Evolutionary conservation across 2,797 vertebrate genomes (phyloP).

Genomic region (Coracias cyanogaster): DNA sequence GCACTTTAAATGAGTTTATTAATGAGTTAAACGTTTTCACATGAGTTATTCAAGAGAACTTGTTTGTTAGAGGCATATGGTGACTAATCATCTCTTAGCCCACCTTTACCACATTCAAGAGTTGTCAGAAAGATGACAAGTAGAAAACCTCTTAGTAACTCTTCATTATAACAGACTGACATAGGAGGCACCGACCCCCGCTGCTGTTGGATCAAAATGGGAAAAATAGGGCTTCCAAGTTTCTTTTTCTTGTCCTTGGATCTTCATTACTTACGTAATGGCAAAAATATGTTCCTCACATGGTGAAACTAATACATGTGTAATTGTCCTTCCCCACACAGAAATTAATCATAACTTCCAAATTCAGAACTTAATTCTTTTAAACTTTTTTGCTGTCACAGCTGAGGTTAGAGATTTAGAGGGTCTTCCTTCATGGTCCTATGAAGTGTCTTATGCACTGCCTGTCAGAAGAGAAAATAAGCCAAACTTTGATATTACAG

Average conservation of each 20-base stretch:
- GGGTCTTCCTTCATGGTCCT: background rate
- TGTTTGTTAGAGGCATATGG: slow-evolving; percentile 56
- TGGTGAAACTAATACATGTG: slow-evolving; percentile 18
- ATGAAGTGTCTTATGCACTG: background rate
- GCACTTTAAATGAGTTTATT: background rate
- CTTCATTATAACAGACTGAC: slow-evolving; percentile 48
- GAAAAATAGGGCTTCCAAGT: slow-evolving; percentile 48
- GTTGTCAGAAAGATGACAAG: slow-evolving; percentile 54
- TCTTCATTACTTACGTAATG: slow-evolving; percentile 35
- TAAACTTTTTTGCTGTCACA: background rate
- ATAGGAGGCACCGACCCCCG: slow-evolving; percentile 19
- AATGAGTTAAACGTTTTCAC: slow-evolving; percentile 29
- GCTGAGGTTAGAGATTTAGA: background rate
- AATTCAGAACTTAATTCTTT: background rate
- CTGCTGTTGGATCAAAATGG: slow-evolving; percentile 40
- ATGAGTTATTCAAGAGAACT: slow-evolving; percentile 33
- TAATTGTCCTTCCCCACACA: slow-evolving; percentile 25
- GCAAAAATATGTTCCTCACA: slow-evolving; percentile 41
- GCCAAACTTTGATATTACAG: background rate
- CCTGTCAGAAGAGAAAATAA: background rate
- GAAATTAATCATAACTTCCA: slow-evolving; percentile 47
- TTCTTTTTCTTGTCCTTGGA: slow-evolving; percentile 45
- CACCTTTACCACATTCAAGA: slow-evolving; percentile 50
- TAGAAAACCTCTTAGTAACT: slow-evolving; percentile 44
- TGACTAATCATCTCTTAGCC: slow-evolving; percentile 66